These are phyloP conservation scores for Pollenia angustigena DNA, from an alignment of 2,888 invertebrate species.

Conservation along the genomic window DNA sequence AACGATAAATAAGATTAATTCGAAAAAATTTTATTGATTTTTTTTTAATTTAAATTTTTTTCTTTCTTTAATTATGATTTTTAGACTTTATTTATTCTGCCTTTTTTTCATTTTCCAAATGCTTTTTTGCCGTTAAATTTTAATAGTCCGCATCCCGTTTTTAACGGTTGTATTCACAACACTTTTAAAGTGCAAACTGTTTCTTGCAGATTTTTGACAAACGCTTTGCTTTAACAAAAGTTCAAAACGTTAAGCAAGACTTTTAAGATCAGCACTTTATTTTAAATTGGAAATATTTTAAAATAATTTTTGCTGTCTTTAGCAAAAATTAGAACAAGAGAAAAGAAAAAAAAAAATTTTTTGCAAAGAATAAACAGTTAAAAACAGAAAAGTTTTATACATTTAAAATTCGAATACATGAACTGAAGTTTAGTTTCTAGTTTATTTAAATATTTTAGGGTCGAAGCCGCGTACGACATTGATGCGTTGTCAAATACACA, in stretches of 20 bases:
- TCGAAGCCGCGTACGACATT: too few species aligned
- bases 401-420: too few species aligned
- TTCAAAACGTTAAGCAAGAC: background rate
- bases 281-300: background rate
- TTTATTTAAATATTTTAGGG: too few species aligned
- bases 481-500: too few species aligned
- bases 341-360: background rate
- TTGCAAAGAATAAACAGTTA: too few species aligned
- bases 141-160: slow-evolving; percentile 11
- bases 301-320: background rate
- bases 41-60: background rate
- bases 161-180: background rate
- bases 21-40: background rate
- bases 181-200: slow-evolving; percentile 18
- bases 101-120: slow-evolving; percentile 6
- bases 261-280: slow-evolving; percentile 32
- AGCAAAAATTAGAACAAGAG: slow-evolving; percentile 10
- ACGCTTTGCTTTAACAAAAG: background rate
- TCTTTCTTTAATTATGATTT: background rate
- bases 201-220: background rate
- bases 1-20: too few species aligned
- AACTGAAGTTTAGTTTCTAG: too few species aligned
- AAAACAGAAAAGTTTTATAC: too few species aligned
- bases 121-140: slow-evolving; percentile 13
- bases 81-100: background rate